Percentiles rank a stretch among this genome's conserved stretches.
Conservation (phyloP, 2,797 vertebrate species). For the Poecile montanus region DNA sequence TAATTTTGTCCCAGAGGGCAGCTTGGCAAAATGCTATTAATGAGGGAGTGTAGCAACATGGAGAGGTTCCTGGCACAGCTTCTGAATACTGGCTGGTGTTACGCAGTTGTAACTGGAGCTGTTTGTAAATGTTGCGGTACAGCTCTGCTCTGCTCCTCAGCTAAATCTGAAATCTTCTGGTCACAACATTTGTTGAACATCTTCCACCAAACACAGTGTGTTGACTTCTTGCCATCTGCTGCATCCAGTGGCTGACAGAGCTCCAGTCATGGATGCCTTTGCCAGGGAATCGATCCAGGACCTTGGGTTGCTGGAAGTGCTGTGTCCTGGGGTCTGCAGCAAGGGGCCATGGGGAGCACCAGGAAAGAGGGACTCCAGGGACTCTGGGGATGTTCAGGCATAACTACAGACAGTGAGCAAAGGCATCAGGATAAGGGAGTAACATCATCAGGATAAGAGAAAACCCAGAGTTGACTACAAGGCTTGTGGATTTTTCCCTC, state of each 20-base stretch:
- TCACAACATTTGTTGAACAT: conserved; percentile 36
- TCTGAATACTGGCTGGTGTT: conserved; percentile 10
- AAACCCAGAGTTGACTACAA: neutral
- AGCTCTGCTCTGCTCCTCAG: neutral
- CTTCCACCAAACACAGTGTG: neutral
- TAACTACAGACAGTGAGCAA: neutral
- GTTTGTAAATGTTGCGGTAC: conserved; percentile 22
- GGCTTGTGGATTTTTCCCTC: neutral
- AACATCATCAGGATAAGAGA: neutral
- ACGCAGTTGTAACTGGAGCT: conserved; percentile 12
- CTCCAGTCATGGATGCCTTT: neutral
- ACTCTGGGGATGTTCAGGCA: neutral
- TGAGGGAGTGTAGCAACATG: conserved; percentile 22
- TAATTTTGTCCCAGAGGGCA: conserved; percentile 48
- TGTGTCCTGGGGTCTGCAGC: neutral
- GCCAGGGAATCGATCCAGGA: rapidly evolving
- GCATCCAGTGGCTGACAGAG: neutral
- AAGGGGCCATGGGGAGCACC: neutral
- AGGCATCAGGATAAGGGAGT: neutral
- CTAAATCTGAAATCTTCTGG: conserved; percentile 44
- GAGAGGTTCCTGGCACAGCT: conserved; percentile 46
- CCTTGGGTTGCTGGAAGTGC: neutral
- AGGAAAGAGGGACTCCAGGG: neutral
- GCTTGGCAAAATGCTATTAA: conserved; percentile 49
- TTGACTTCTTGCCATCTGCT: neutral